Conservation (phyloP, 2,113 vertebrate genomes). For the Scytalopus superciliaris region DNA sequence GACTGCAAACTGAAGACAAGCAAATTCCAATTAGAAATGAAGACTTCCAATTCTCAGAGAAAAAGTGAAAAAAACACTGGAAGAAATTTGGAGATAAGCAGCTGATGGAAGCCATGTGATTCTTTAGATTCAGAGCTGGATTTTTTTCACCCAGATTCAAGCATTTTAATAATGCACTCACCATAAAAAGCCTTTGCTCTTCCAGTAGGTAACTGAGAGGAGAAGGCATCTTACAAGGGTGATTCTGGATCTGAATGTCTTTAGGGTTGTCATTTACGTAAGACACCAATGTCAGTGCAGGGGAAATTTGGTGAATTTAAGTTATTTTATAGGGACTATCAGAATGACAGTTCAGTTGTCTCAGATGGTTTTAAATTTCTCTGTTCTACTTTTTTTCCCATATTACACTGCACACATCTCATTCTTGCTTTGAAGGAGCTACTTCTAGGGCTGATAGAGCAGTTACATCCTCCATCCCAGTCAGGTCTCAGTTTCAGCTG, state of each 20-base stretch:
- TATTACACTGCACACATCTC: neutral
- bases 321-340: neutral
- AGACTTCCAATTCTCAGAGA: neutral
- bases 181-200: neutral
- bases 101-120: neutral
- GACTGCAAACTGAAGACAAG: neutral
- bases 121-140: neutral
- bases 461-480: neutral
- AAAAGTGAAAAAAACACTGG: neutral
- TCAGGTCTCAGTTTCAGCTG: neutral
- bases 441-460: neutral
- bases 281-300: neutral
- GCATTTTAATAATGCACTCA: neutral
- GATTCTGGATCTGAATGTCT: neutral
- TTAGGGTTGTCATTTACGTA: neutral
- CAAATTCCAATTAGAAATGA: neutral
- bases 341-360: neutral
- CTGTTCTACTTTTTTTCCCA: neutral
- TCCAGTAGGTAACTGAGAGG: neutral
- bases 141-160: neutral
- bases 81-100: neutral
- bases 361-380: neutral
- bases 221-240: neutral
- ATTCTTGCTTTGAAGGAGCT: neutral
- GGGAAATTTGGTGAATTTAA: neutral